phyloP scores from a whole-genome alignment of 2,888 invertebrate genomes.

The Lasioglossum zephyrum region DNA sequence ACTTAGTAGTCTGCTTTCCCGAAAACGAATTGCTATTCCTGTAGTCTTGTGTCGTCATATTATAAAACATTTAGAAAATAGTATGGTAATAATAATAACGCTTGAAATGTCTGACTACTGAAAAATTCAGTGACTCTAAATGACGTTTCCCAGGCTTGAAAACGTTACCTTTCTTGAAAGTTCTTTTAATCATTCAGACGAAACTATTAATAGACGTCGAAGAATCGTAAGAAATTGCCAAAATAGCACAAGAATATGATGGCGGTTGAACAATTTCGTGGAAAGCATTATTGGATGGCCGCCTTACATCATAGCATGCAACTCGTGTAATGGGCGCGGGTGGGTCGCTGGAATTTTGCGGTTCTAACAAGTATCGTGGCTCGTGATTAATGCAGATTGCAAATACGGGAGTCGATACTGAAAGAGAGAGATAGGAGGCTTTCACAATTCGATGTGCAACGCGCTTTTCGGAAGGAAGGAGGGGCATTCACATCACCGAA shows the following conservation, averaged over 20 bases:
- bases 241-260: neutral
- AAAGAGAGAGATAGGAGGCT: neutral
- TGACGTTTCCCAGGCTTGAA: neutral
- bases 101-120: neutral
- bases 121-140: neutral
- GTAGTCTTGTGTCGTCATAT: neutral
- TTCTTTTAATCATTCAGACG: neutral
- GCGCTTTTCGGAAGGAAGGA: neutral
- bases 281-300: neutral
- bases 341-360: neutral
- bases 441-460: neutral
- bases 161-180: too few relatives aligned
- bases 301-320: neutral
- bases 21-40: neutral
- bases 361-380: neutral
- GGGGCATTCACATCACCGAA: slow-evolving; percentile 13
- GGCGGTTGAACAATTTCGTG: neutral
- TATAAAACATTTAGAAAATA: neutral
- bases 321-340: neutral
- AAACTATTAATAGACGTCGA: neutral
- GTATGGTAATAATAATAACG: neutral
- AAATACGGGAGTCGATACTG: neutral
- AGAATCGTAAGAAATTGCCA: neutral
- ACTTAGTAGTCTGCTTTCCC: neutral
- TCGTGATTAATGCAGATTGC: neutral